Conservation (phyloP, 2,797 vertebrate species). For the Diceros bicornis region DNA sequence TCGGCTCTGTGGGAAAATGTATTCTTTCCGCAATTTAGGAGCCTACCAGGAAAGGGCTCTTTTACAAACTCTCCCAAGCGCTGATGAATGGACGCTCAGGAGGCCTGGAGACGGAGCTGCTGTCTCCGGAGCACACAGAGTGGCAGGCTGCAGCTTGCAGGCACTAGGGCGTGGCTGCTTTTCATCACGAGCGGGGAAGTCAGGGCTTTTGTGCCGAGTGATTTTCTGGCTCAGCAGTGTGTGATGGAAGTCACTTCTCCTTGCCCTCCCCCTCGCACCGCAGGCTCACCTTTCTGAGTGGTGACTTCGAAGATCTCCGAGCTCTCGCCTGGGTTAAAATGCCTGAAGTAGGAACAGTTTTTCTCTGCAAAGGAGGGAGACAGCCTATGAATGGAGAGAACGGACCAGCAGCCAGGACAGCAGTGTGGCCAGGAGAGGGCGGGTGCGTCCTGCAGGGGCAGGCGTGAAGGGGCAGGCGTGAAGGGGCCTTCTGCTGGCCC, state of each 20-base stretch:
- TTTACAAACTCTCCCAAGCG: too few relatives aligned
- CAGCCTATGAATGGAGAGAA: neutral
- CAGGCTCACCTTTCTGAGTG: constrained; percentile 96
- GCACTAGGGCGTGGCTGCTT: neutral
- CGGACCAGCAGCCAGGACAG: accelerated
- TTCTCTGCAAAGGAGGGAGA: constrained; percentile 90
- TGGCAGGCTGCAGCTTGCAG: accelerated
- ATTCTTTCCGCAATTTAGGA: neutral
- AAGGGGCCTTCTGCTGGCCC: neutral
- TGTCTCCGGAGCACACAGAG: neutral
- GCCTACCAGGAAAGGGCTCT: neutral
- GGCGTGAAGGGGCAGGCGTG: accelerated
- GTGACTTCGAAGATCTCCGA: constrained; percentile 97
- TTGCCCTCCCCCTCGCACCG: neutral
- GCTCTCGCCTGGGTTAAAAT: constrained; percentile 97
- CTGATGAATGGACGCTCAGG: neutral
- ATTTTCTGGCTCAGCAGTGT: neutral
- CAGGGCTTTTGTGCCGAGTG: neutral
- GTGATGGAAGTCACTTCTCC: neutral
- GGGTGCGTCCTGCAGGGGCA: accelerated
- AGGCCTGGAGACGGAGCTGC: accelerated
- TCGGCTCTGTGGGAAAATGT: neutral
- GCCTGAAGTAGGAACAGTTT: constrained; percentile 99
- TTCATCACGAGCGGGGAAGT: neutral
- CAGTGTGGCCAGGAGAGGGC: accelerated